These are phyloP conservation scores for Helogale parvula DNA, from an alignment of 2,113 vertebrate genomes.

Conservation along the genomic window DNA sequence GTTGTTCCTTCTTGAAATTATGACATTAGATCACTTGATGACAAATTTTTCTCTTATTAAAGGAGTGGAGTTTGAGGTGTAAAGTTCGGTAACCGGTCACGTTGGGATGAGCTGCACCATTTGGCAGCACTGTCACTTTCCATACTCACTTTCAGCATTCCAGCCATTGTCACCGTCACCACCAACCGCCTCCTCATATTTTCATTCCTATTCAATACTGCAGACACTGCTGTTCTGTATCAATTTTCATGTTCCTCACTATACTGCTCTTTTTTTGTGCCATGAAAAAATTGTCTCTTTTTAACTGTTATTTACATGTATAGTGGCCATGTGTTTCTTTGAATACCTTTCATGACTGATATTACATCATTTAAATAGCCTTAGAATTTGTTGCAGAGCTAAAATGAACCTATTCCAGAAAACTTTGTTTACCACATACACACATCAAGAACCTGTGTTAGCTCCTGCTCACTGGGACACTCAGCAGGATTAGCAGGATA, in stretches of 20 bases:
- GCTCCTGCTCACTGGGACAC: not conserved
- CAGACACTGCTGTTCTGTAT: not conserved
- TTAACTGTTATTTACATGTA: not conserved
- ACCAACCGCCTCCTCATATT: not conserved
- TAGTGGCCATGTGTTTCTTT: not conserved
- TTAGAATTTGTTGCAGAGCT: not conserved
- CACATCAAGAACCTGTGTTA: not conserved
- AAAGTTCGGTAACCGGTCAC: not conserved
- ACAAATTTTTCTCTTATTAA: not conserved
- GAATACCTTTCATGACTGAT: too few relatives aligned
- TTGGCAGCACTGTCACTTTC: not conserved
- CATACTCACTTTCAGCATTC: not conserved
- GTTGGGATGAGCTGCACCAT: not conserved
- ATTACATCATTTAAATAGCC: not conserved
- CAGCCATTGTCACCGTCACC: not conserved
- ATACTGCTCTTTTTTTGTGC: not conserved
- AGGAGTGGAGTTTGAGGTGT: not conserved
- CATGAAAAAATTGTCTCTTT: not conserved
- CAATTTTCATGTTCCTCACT: not conserved
- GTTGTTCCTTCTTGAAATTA: not conserved
- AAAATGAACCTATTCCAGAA: not conserved
- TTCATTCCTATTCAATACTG: not conserved
- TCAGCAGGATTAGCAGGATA: not conserved
- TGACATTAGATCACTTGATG: not conserved
- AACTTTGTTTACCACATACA: not conserved